Conservation (phyloP, 2,888 invertebrate genomes). For the Agrochola macilenta region DNA sequence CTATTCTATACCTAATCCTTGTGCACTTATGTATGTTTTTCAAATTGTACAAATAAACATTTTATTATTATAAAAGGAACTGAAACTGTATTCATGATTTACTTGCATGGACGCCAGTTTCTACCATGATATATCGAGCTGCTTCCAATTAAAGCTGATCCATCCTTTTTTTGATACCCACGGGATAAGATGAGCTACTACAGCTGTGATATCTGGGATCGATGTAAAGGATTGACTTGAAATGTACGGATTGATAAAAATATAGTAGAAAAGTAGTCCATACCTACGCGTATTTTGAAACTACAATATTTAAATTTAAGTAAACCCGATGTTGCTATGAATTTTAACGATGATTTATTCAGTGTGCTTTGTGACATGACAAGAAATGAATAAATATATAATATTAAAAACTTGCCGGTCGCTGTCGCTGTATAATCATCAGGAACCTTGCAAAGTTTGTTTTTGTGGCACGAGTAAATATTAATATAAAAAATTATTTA, state of each 20-base stretch:
- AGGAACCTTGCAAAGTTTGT: slow-evolving; percentile 21
- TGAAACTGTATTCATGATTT: not conserved
- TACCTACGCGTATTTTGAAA: not conserved
- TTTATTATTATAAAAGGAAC: too few relatives aligned
- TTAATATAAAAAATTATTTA: not conserved
- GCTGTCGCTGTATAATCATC: slow-evolving; percentile 9
- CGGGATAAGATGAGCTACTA: slow-evolving; percentile 5
- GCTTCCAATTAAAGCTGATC: slow-evolving; percentile 11
- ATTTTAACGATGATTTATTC: slow-evolving; percentile 6
- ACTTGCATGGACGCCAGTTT: not conserved
- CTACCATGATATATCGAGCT: not conserved
- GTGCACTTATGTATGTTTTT: too few relatives aligned
- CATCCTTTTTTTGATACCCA: not conserved
- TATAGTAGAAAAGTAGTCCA: not conserved
- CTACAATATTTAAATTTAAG: not conserved
- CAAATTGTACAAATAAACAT: too few relatives aligned
- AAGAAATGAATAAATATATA: slow-evolving; percentile 7
- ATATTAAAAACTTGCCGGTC: slow-evolving; percentile 12
- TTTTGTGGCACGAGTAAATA: slow-evolving; percentile 17
- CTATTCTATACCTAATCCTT: too few relatives aligned
- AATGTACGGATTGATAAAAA: slow-evolving; percentile 4
- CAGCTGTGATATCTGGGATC: not conserved
- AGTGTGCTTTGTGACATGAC: not conserved
- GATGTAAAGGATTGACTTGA: not conserved
- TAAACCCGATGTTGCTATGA: slow-evolving; percentile 1